phyloP scores from a whole-genome alignment of 2,888 invertebrate genomes.

The Machimus rusticus region DNA sequence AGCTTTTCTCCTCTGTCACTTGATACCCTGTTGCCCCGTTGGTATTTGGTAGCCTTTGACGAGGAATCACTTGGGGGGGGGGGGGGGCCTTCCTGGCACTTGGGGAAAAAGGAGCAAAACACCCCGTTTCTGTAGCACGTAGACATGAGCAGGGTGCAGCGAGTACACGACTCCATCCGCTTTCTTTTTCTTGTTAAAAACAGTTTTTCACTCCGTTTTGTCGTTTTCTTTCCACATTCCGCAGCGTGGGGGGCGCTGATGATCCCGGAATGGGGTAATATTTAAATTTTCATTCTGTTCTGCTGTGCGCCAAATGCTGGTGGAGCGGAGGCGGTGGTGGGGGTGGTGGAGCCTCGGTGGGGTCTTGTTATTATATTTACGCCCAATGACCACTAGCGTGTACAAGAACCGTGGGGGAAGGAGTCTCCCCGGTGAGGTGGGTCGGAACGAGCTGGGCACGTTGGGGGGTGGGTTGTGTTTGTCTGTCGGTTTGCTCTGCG shows the following conservation, averaged over 20 bases:
- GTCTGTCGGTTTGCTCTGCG: conserved; percentile 28
- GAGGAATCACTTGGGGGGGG: background rate
- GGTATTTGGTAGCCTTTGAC: conserved; percentile 24
- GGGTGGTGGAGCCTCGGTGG: background rate
- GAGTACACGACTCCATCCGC: background rate
- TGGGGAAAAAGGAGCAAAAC: background rate
- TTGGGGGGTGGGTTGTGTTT: conserved; percentile 17
- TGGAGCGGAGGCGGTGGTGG: background rate
- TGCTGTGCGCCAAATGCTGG: background rate
- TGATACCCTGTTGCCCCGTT: conserved; percentile 35
- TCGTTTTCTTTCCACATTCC: conserved; percentile 23
- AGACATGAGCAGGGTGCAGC: conserved; percentile 19
- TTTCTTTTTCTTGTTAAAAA: conserved; percentile 29
- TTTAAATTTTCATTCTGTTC: conserved; percentile 33
- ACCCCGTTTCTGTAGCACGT: background rate
- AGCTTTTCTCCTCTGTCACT: conserved; percentile 37
- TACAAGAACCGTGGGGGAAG: background rate
- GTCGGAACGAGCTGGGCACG: no score
- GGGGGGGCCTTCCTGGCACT: background rate
- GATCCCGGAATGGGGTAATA: background rate
- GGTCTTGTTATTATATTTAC: conserved; percentile 10
- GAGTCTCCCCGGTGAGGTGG: background rate
- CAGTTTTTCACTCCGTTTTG: conserved; percentile 34
- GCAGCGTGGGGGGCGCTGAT: background rate
- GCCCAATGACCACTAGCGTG: background rate